phyloP scores from a whole-genome alignment of 2,113 vertebrate genomes.

The Anolis sagrei region DNA sequence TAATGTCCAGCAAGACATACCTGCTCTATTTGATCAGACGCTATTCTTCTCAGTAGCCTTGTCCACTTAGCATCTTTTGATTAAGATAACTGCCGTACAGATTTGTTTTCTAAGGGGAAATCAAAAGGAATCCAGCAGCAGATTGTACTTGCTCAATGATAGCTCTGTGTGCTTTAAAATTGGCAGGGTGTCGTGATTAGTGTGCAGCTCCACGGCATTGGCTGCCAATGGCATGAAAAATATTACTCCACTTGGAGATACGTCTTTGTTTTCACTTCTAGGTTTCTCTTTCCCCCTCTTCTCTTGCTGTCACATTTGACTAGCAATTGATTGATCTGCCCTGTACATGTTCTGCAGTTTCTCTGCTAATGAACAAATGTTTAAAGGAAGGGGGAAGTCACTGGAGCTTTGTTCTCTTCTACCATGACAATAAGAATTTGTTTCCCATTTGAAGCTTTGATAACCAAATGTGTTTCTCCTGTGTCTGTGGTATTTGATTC shows the following conservation, averaged over 20 bases:
- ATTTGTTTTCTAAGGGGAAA: constrained; percentile 61
- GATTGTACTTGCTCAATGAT: constrained; percentile 67
- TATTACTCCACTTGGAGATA: constrained; percentile 48
- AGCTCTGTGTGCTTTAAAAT: constrained; percentile 58
- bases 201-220: constrained; percentile 39
- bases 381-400: constrained; percentile 25
- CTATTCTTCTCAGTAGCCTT: constrained; percentile 28
- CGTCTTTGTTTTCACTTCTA: constrained; percentile 10
- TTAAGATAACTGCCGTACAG: constrained; percentile 47
- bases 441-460: constrained; percentile 25
- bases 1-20: constrained; percentile 7
- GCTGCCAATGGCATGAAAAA: constrained; percentile 52
- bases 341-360: constrained; percentile 9
- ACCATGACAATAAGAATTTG: constrained; percentile 24
- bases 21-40: constrained; percentile 26
- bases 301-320: constrained; percentile 49
- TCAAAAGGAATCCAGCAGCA: constrained; percentile 56
- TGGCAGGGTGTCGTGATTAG: constrained; percentile 63
- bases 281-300: constrained; percentile 16
- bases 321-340: constrained; percentile 16
- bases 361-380: constrained; percentile 41
- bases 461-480: constrained; percentile 14
- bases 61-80: constrained; percentile 44
- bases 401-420: constrained; percentile 36
- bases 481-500: neutral